Evolutionary conservation across 2,888 invertebrate species (phyloP).

Genomic region (Griposia aprilina): DNA sequence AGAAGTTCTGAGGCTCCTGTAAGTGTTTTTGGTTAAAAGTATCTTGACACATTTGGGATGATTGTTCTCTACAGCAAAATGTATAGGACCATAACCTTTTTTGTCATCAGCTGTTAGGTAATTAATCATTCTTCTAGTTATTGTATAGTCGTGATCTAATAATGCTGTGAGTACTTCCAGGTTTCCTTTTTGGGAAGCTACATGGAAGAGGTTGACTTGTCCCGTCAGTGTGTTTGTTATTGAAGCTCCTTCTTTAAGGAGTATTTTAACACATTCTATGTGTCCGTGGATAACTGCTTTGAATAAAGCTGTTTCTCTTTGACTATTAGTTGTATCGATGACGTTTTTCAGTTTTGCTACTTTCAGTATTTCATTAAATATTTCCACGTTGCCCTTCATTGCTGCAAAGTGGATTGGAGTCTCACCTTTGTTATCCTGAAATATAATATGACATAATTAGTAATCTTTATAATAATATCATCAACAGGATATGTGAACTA

Average conservation of each 20-base stretch:
- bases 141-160: constrained; percentile 78
- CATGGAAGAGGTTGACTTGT: constrained; percentile 84
- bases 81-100: constrained; percentile 66
- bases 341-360: constrained; percentile 60
- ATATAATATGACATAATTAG: constrained; percentile 19
- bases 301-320: constrained; percentile 82
- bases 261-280: constrained; percentile 77
- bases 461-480: neutral
- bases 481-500: neutral
- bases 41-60: constrained; percentile 75
- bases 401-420: constrained; percentile 83
- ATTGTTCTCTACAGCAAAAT: constrained; percentile 67
- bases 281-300: constrained; percentile 81
- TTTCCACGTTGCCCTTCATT: constrained; percentile 74
- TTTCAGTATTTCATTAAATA: constrained; percentile 79
- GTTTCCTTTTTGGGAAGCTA: constrained; percentile 81
- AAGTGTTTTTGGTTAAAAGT: constrained; percentile 67
- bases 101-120: constrained; percentile 68
- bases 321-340: constrained; percentile 74
- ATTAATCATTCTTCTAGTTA: constrained; percentile 73
- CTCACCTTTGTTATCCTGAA: constrained; percentile 74
- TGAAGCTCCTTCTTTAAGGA: constrained; percentile 82
- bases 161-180: constrained; percentile 87
- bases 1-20: constrained; percentile 50
- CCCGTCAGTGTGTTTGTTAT: constrained; percentile 72